Base-by-base conservation (phyloP, 1,140 invertebrate species). In the Dreissena polymorpha region DNA sequence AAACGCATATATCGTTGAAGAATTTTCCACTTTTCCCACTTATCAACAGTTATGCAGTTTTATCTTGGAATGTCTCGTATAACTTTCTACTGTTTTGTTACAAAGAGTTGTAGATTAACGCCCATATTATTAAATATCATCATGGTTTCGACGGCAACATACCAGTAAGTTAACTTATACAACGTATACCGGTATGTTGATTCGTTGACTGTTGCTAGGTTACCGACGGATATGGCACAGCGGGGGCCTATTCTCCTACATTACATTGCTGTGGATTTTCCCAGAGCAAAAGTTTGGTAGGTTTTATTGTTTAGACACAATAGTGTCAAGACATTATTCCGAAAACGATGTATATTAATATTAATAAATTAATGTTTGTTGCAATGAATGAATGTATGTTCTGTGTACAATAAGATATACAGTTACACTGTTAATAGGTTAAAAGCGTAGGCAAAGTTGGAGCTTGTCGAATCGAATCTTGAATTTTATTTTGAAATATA, bases 201-300 rank as follows among this genome's bases (percentile, higher is more conserved):
- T n/a, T n/a, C n/a, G 8, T 39, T 39, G 39, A 39, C 39, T 39
- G 39, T 39, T 39, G 39, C 39, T 39, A 77, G 75, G 75, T n/a
- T 50, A 77, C 29, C 21, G 21, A 6, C 67, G n/a, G 14, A 67
- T 77, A 0, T 68, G 75, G 65, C 75, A 77, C 25, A 77, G 75
- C 29, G 75, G 75, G 14, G 75, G 75, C 12, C 18, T 77, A 0
- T 68, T 77, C 18, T 67, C 75, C 2, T 77, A 77, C 27, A 77
- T 69, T 12, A 68, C 75, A 21, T n/a, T 63, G 6, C 25, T 69
- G 5, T 77, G 75, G 75, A 25, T 68, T 10, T 77, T 53, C 49
- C 75, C 75, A 13, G 64, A 77, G 13, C 50, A 68, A 8, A 49
- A 74, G 29, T 29, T 49, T 49, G 72, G 72, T 73, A 57, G 6